Evolutionary conservation across 2,888 invertebrate species (phyloP).

Genomic region (Melolontha melolontha): DNA sequence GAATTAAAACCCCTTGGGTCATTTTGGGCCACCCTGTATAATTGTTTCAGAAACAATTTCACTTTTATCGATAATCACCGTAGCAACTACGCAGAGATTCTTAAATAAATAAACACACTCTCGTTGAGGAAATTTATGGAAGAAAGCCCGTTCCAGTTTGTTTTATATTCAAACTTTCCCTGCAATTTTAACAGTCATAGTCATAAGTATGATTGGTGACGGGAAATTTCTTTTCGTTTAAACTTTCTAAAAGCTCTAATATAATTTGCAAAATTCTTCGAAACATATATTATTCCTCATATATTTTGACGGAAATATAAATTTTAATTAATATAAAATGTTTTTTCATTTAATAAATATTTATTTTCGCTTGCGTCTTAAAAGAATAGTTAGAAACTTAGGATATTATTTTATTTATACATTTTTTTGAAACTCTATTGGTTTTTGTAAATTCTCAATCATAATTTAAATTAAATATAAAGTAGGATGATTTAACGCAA

Average conservation of each 20-base stretch:
- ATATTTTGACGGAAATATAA: conserved; percentile 11
- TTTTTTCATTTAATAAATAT: no score
- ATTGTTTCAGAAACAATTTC: not conserved
- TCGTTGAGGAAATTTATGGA: conserved; percentile 1
- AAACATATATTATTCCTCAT: not conserved
- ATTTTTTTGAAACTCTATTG: no score
- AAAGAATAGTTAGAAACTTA: no score
- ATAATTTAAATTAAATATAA: no score
- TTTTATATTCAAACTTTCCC: conserved; percentile 12
- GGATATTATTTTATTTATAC: no score
- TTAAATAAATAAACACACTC: conserved; percentile 22
- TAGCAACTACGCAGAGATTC: not conserved
- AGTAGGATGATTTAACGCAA: no score
- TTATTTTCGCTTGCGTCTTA: no score
- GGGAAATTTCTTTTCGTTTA: conserved; percentile 3
- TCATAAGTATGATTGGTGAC: conserved; percentile 25
- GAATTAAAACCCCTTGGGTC: no score
- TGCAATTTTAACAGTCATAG: not conserved
- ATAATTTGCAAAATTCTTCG: conserved; percentile 5
- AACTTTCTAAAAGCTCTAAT: conserved; percentile 21
- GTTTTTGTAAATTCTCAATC: no score
- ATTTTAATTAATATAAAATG: not conserved
- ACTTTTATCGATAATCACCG: not conserved
- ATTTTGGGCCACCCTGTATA: no score
- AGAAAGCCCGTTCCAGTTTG: conserved; percentile 3